A percentile compares a stretch with the other conserved stretches of the same genome.
phyloP scores from a whole-genome alignment of 2,888 invertebrate genomes.

The Erebia epiphron region DNA sequence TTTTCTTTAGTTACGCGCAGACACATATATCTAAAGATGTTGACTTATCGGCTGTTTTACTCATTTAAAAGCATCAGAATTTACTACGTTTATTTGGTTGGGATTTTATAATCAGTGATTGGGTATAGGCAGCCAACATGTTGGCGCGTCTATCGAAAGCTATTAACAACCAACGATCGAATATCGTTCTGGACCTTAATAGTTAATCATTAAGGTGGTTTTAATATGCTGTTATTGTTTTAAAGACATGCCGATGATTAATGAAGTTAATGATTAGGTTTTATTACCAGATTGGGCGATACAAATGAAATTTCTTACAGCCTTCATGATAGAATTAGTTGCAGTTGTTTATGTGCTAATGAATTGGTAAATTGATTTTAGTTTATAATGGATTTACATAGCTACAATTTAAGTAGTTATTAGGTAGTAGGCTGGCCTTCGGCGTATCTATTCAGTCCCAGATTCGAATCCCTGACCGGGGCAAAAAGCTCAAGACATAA shows the following conservation, averaged over 20 bases:
- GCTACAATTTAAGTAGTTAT: not conserved
- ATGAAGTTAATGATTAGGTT: slow-evolving; percentile 59
- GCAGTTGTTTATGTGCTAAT: slow-evolving; percentile 25
- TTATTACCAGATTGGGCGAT: slow-evolving; percentile 42
- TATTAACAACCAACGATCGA: slow-evolving; percentile 5
- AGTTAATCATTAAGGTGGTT: slow-evolving; percentile 65
- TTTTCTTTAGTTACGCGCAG: no score
- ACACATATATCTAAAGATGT: no score
- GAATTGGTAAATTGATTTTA: slow-evolving; percentile 34
- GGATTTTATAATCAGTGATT: not conserved
- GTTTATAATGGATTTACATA: not conserved
- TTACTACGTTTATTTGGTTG: not conserved
- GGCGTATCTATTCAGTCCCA: no score
- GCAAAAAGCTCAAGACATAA: no score
- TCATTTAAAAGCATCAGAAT: no score
- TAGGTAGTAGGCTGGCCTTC: no score
- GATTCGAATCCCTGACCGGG: no score
- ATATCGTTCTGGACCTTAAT: slow-evolving; percentile 57
- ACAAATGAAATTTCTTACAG: slow-evolving; percentile 43
- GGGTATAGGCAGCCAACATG: not conserved
- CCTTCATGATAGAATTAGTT: slow-evolving; percentile 34
- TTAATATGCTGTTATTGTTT: slow-evolving; percentile 78
- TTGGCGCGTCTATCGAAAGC: slow-evolving; percentile 38
- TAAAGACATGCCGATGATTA: slow-evolving; percentile 73
- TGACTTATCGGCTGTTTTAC: not conserved